Evolutionary conservation across 2,113 vertebrate species (phyloP), one percentile per base, ranked within the genome.

Genomic region (Sciurus niger): DNA sequence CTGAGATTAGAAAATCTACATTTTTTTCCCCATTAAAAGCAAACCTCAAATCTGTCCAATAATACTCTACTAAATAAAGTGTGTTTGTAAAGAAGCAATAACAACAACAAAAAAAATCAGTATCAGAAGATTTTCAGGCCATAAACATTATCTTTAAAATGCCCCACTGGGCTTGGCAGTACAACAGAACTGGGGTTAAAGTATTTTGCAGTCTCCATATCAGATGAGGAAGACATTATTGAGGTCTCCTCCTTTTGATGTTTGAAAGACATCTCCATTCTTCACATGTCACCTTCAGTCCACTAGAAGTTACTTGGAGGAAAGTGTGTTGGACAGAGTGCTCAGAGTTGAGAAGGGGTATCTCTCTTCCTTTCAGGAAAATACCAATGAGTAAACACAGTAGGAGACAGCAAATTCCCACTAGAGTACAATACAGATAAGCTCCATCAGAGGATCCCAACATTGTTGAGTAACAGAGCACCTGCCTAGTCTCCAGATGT

Each of bases 31-130:
- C 34, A 58, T 58, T 24, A 58, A 22, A 58, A 55, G 58, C 80
- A 46, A 93, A 80, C 43, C 43, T n/a, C 3, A 93, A 77, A 85
- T 16, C 70, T 46, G 34, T 72, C 72, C 58, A 84, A 73, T 1
- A 78, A 67, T 79, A 83, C 6, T 10, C 55, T 90, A 82, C 34
- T 79, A 90, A 95, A 63, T 90, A 87, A 93, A 78, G 30, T 55
- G 30, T 96, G 22, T 89, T 53, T 37, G 10, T 58, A 53, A 85
- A 94, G 34, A 51, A 68, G 87, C 37, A 73, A 77, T 63, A 53
- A 63, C 60, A 65, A 82, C 53, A 68, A 34, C n/a, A 67, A 51
- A 37, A 48, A 79, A 73, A 76, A 58, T 65, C 65, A n/a, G 24
- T 53, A 77, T 84, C 55, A 76, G 55, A 91, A 63, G 72, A 94